Conservation (phyloP, 2,113 vertebrate genomes). For the Saimiri boliviensis region DNA sequence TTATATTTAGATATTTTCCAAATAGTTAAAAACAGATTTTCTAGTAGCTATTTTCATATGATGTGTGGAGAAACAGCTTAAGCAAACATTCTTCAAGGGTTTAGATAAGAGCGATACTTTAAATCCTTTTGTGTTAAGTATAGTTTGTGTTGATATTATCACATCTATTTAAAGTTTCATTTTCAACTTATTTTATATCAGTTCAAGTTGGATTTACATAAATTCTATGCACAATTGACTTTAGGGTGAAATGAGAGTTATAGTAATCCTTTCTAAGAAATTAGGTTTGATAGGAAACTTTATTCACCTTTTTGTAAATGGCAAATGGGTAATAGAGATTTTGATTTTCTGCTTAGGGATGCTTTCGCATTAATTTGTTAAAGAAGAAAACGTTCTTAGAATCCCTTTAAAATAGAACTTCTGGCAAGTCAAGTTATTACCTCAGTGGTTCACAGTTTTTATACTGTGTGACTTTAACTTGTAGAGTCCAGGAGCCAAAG, state of each 20-base stretch:
- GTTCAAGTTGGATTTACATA: neutral
- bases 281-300: neutral
- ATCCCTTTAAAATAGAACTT: neutral
- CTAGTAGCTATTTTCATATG: neutral
- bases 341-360: neutral
- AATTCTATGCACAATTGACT: neutral
- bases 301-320: neutral
- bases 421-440: neutral
- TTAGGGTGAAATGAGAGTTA: neutral
- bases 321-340: neutral
- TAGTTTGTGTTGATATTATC: neutral
- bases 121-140: neutral
- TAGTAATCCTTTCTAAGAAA: neutral
- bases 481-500: neutral
- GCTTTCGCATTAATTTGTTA: neutral
- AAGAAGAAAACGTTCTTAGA: neutral
- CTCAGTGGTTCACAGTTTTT: neutral
- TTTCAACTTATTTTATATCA: neutral
- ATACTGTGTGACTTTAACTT: neutral
- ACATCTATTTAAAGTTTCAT: constrained; percentile 2
- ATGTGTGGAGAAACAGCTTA: neutral
- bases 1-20: neutral
- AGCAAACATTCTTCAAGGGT: neutral
- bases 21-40: neutral
- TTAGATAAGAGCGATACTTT: neutral